Evolutionary conservation across 2,797 vertebrate genomes (phyloP).

Genomic region (Silurus aristotelis): DNA sequence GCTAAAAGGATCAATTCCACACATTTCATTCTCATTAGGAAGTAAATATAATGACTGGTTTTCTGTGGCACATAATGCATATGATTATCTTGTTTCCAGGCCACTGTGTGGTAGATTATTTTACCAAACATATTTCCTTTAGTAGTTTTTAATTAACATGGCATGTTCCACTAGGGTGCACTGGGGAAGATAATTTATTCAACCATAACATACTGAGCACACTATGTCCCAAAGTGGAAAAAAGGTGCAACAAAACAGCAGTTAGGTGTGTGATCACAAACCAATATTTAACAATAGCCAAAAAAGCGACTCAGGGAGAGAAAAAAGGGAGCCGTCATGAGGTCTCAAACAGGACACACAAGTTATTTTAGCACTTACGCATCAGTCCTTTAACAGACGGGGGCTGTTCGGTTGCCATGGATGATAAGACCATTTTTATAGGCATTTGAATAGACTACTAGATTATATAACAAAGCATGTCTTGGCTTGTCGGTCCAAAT

Average conservation of each 20-base stretch:
- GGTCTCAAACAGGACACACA: constrained; percentile 33
- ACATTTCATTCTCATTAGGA: neutral
- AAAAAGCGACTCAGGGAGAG: constrained; percentile 7
- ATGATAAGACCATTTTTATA: constrained; percentile 31
- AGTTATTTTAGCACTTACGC: constrained; percentile 40
- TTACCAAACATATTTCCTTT: neutral
- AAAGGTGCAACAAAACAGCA: neutral
- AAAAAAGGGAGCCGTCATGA: constrained; percentile 1
- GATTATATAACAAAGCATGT: neutral
- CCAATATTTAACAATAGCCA: neutral
- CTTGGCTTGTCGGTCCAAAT: neutral
- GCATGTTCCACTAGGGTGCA: constrained; percentile 3
- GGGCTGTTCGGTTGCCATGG: constrained; percentile 35
- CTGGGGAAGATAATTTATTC: constrained; percentile 23
- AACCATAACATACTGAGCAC: constrained; percentile 4
- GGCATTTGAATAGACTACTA: constrained; percentile 17
- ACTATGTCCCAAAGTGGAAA: constrained; percentile 11
- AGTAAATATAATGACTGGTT: constrained; percentile 1
- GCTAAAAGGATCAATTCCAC: neutral
- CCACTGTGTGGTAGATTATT: neutral
- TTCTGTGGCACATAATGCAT: neutral
- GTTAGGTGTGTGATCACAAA: constrained; percentile 12
- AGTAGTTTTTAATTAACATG: neutral
- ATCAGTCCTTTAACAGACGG: constrained; percentile 17
- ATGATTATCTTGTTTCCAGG: neutral